Evolutionary conservation across 1,140 invertebrate genomes (phyloP), one percentile per base, ranked within the genome.

Genomic region (Aporrectodea caliginosa): DNA sequence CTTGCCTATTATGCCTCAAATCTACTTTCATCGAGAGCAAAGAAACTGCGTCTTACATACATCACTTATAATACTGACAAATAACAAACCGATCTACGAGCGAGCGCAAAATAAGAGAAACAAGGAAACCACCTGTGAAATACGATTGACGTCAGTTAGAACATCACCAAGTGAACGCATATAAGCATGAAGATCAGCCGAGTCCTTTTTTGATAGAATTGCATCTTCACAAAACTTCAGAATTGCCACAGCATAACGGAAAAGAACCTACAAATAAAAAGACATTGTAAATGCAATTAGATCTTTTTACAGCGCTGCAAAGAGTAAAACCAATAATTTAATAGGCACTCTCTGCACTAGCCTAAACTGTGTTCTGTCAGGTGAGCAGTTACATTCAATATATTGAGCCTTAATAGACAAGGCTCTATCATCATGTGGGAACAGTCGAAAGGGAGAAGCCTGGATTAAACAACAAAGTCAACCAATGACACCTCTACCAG

Each of bases 211-310:
- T 22, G 58, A 70, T 30, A 91, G 79, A 32, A 91, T 84, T 31
- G 89, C 87, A 70, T 88, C 85, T 83, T 91, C 91, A 79, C 84
- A 85, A 70, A 87, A 83, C 82, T 90, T 90, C 77, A 91, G 86
- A 78, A 91, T 88, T 14, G 91, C 90, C 29, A 91, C 80, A 34
- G 90, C 90, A 86, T 90, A 91, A 22, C 91, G 86, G 82, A 91
- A 91, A 32, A 91, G 81, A 29, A 91, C 88, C 89, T 90, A 78
- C 12, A 82, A 81, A 58, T n/a, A n/a, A n/a, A n/a, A n/a, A n/a
- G n/a, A n/a, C n/a, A n/a, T n/a, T n/a, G n/a, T n/a, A n/a, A n/a
- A n/a, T n/a, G n/a, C n/a, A n/a, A n/a, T n/a, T n/a, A n/a, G n/a
- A n/a, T n/a, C n/a, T n/a, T n/a, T n/a, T n/a, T n/a, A n/a, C n/a